Percentiles rank a stretch among this genome's conserved stretches.
These are phyloP conservation scores for Schizotus pectinicornis DNA, from an alignment of 2,888 invertebrate species.

Conservation along the genomic window DNA sequence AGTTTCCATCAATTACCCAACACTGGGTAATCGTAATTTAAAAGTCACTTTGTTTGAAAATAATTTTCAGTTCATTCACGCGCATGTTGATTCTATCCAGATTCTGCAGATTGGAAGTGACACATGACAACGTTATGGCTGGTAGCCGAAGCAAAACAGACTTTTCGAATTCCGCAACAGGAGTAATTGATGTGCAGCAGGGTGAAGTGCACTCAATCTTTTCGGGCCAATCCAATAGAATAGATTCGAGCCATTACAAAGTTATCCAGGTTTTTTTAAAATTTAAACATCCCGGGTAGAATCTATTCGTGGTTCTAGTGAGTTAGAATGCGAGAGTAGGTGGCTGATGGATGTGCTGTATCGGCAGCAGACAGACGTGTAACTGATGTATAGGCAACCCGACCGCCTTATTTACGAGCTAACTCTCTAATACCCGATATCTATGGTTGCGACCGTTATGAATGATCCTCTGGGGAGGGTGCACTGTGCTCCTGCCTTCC, in stretches of 20 bases:
- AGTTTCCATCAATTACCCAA: too few species aligned
- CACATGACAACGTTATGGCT: too few species aligned
- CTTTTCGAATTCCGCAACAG: too few species aligned
- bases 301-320: slow-evolving; percentile 5
- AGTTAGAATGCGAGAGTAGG: slow-evolving; percentile 19
- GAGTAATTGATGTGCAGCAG: too few species aligned
- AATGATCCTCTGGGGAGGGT: slow-evolving; percentile 48
- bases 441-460: slow-evolving; percentile 51
- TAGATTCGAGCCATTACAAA: neutral
- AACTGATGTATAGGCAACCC: slow-evolving; percentile 50
- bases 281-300: slow-evolving; percentile 10
- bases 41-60: too few species aligned
- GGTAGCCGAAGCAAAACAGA: too few species aligned
- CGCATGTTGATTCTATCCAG: too few species aligned
- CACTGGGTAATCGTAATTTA: too few species aligned
- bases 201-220: neutral
- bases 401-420: slow-evolving; percentile 51
- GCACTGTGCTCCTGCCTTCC: slow-evolving; percentile 12
- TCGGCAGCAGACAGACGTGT: slow-evolving; percentile 53
- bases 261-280: slow-evolving; percentile 15
- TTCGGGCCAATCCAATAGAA: neutral
- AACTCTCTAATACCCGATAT: slow-evolving; percentile 51
- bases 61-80: too few species aligned
- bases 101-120: too few species aligned
- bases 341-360: slow-evolving; percentile 55